phyloP scores from a whole-genome alignment of 1,140 invertebrate genomes.

The Drosophila leontia region DNA sequence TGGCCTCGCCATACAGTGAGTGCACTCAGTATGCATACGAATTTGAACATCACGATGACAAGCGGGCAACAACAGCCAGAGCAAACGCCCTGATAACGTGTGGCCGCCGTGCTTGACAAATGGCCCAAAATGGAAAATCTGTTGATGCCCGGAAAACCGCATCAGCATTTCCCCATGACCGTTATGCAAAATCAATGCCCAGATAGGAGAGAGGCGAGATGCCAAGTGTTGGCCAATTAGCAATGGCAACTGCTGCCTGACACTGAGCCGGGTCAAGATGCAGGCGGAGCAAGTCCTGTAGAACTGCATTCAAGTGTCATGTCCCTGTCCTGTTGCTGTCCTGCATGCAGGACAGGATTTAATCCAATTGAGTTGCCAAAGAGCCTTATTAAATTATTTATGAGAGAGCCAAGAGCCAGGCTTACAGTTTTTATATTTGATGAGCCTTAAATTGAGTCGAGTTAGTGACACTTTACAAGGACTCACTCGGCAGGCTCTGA shows the following conservation, averaged over 20 bases:
- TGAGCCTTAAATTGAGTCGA: constrained; percentile 48
- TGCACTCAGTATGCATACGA: constrained; percentile 33
- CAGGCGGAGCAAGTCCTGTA: constrained; percentile 15
- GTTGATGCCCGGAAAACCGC: constrained; percentile 74
- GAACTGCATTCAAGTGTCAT: constrained; percentile 29
- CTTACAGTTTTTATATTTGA: constrained; percentile 45
- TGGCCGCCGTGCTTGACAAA: constrained; percentile 64
- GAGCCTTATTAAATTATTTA: constrained; percentile 53
- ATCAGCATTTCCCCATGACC: constrained; percentile 26
- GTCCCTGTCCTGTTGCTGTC: constrained; percentile 17
- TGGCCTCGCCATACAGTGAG: not conserved
- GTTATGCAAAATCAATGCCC: constrained; percentile 63
- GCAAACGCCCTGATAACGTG: constrained; percentile 27
- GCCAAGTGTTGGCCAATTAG: constrained; percentile 59
- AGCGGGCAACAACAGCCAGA: constrained; percentile 19
- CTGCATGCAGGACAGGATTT: constrained; percentile 16
- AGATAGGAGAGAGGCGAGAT: constrained; percentile 1
- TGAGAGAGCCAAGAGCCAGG: not conserved
- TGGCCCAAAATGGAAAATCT: constrained; percentile 77
- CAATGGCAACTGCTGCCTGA: constrained; percentile 37
- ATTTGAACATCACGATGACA: constrained; percentile 29
- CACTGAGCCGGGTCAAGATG: constrained; percentile 40
- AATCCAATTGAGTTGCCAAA: constrained; percentile 50
- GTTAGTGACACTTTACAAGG: constrained; percentile 41
- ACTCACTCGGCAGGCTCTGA: not conserved